Percentiles rank a stretch among this genome's conserved stretches.
Evolutionary conservation across 2,888 invertebrate genomes (phyloP).

Genomic region (Orchesellides sinensis): DNA sequence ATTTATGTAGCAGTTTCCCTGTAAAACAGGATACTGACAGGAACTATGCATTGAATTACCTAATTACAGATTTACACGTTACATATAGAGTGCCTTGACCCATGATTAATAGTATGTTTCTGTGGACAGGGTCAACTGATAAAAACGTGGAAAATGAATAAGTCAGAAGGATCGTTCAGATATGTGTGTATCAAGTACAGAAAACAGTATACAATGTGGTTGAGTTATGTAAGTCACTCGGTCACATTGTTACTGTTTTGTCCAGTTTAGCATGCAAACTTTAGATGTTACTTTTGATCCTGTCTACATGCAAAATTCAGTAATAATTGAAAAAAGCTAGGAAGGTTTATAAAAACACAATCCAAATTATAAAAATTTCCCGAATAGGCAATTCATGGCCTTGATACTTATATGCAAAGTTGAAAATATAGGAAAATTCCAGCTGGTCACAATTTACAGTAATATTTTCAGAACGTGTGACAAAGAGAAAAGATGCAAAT

Average conservation of each 20-base stretch:
- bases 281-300: constrained; percentile 1
- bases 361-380: constrained; percentile 5
- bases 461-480: background rate
- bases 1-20: no score
- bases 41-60: no score
- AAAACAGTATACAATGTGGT: background rate
- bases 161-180: no score
- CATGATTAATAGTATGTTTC: constrained; percentile 15
- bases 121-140: constrained; percentile 42
- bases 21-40: no score
- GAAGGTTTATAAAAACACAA: no score
- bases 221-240: background rate
- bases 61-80: no score
- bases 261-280: background rate
- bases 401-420: constrained; percentile 22
- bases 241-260: background rate
- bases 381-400: constrained; percentile 29
- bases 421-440: background rate
- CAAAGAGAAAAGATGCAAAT: background rate
- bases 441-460: background rate
- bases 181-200: no score
- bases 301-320: constrained; percentile 3
- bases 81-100: constrained; percentile 57
- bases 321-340: no score
- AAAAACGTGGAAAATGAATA: no score